Conservation (phyloP, 2,888 invertebrate genomes). For the Drosophila antonietae region DNA sequence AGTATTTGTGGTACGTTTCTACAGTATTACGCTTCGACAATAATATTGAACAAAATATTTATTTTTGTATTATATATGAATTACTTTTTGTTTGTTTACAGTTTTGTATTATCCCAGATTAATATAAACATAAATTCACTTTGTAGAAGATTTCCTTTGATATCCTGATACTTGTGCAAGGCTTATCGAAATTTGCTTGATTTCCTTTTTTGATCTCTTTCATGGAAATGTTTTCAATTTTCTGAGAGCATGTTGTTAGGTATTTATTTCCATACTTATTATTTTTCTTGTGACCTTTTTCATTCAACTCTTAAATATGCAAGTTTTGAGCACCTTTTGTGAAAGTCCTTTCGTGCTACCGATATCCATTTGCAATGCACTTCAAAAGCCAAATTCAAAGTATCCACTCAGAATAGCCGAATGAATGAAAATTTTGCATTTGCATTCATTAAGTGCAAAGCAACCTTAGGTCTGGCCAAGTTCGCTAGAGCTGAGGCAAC, state of each 20-base stretch:
- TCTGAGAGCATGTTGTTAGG: neutral
- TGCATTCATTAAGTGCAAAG: conserved; percentile 27
- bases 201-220: neutral
- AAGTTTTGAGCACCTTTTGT: conserved; percentile 8
- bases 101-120: neutral
- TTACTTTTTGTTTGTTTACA: neutral
- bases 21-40: no score
- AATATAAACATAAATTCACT: neutral
- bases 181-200: neutral
- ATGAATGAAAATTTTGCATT: conserved; percentile 22
- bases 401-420: conserved; percentile 13
- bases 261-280: conserved; percentile 5
- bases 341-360: conserved; percentile 19
- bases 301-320: conserved; percentile 3
- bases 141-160: conserved; percentile 2
- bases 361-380: conserved; percentile 30
- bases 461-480: conserved; percentile 10
- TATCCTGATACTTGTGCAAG: neutral
- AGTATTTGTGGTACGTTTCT: no score
- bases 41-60: no score
- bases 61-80: no score
- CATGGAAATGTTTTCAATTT: neutral
- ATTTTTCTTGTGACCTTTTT: conserved; percentile 12
- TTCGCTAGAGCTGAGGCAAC: neutral
- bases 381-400: no score